Evolutionary conservation across 1,140 invertebrate genomes (phyloP), one percentile per base, ranked within the genome.

Genomic region (Heterodera schachtii): DNA sequence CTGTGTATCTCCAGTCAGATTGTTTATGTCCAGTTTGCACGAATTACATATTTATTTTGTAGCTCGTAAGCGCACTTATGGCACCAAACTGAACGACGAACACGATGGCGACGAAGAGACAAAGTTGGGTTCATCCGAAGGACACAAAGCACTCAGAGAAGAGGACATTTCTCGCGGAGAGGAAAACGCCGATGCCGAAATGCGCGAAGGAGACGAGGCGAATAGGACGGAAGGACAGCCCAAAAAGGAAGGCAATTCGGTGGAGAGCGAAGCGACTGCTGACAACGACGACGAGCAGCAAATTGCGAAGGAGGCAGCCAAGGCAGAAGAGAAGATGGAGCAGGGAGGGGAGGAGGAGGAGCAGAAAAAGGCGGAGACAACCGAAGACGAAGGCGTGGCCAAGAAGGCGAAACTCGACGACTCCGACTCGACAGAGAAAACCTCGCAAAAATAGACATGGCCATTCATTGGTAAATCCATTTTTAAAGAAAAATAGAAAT

Each of bases 31-130:
- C 44, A n/a, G 47, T 31, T n/a, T 67, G 11, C 52, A 5, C 16
- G 3, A 52, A 52, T 11, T 8, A 8, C 57, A 19, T 19, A 52
- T 5, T 19, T 19, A 16, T 76, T 19, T 19, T 75, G 49, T n/a
- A 76, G 75, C 75, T 21, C 75, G 75, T 44, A 76, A 76, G 57
- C 75, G 75, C n/a, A 76, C 75, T 41, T 76, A 41, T 19, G 75
- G 75, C 57, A 64, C 57, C 16, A 76, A 76, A 9, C 47, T 76
- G 57, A 66, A 66, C 6, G 75, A 76, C 21, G 66, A 57, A 7
- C 52, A 52, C 9, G 74, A 76, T 43, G 57, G 31, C 19, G 75
- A 75, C 31, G 31, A 31, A 31, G 74, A 44, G 57, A 49, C 57
- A 76, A 66, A 76, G 66, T 21, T 76, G 49, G 75, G 57, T 19